A percentile compares a stretch with the other conserved stretches of the same genome.
These are phyloP conservation scores for Theristicus caerulescens DNA, from an alignment of 2,113 vertebrate genomes.

Conservation along the genomic window DNA sequence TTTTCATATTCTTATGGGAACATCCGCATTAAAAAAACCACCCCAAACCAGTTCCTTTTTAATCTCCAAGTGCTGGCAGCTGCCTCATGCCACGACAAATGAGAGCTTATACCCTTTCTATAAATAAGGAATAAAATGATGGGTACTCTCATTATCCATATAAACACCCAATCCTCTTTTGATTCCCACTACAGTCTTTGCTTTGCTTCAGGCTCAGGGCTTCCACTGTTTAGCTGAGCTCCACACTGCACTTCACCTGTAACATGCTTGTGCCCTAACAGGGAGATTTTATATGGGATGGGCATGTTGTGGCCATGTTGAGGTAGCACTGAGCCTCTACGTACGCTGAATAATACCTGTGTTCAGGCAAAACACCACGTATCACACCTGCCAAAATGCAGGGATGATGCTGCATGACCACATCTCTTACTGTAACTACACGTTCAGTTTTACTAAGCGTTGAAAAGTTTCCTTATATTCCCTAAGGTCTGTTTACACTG, in stretches of 20 bases:
- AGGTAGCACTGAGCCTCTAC: neutral
- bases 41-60: neutral
- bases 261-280: neutral
- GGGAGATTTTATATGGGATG: neutral
- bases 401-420: neutral
- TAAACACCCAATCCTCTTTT: neutral
- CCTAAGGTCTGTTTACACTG: neutral
- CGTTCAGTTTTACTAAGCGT: neutral
- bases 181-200: neutral
- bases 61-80: neutral
- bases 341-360: neutral
- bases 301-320: neutral
- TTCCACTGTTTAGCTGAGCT: neutral
- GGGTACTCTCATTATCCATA: neutral
- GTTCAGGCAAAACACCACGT: neutral
- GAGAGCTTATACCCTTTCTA: neutral
- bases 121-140: neutral
- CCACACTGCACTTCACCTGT: neutral
- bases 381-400: neutral
- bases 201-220: neutral
- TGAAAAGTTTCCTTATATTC: neutral
- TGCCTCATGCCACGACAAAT: neutral
- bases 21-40: neutral
- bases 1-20: neutral
- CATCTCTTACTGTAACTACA: neutral